Conservation (phyloP, 2,888 invertebrate species). For the Macaria liturata region DNA sequence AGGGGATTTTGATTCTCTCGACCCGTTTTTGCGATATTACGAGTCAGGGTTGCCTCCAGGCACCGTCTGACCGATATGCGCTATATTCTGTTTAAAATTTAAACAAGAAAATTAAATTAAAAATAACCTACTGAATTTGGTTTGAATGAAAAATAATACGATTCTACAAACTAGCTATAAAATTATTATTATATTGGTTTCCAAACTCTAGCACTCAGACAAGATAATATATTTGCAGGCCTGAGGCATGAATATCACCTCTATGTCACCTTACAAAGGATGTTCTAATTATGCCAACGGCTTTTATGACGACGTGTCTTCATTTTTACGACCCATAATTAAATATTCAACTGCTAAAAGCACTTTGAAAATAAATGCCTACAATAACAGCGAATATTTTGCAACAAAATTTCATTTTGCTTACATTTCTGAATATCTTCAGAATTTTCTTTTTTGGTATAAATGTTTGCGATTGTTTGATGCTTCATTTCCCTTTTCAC, state of each 20-base stretch:
- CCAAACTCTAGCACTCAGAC: neutral
- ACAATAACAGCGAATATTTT: constrained; percentile 13
- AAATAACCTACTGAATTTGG: no score
- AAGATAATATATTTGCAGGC: constrained; percentile 5
- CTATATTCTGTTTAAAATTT: no score
- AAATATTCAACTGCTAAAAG: constrained; percentile 7
- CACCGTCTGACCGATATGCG: constrained; percentile 6
- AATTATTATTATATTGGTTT: no score
- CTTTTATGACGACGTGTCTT: constrained; percentile 6
- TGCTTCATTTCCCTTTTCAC: constrained; percentile 23
- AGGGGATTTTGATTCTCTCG: constrained; percentile 66
- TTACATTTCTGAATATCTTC: constrained; percentile 32
- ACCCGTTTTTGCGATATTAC: constrained; percentile 49
- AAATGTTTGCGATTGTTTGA: constrained; percentile 25
- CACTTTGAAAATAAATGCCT: constrained; percentile 13
- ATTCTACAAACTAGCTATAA: no score
- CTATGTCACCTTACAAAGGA: neutral
- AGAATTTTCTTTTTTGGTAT: constrained; percentile 23
- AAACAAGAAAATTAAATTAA: no score
- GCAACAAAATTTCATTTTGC: constrained; percentile 26
- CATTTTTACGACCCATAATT: constrained; percentile 8
- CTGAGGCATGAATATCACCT: constrained; percentile 1
- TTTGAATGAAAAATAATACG: no score
- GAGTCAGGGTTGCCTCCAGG: constrained; percentile 40
- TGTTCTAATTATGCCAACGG: constrained; percentile 1